These are phyloP conservation scores for Tyrophagus putrescentiae DNA, from an alignment of 1,140 invertebrate species.

Conservation along the genomic window DNA sequence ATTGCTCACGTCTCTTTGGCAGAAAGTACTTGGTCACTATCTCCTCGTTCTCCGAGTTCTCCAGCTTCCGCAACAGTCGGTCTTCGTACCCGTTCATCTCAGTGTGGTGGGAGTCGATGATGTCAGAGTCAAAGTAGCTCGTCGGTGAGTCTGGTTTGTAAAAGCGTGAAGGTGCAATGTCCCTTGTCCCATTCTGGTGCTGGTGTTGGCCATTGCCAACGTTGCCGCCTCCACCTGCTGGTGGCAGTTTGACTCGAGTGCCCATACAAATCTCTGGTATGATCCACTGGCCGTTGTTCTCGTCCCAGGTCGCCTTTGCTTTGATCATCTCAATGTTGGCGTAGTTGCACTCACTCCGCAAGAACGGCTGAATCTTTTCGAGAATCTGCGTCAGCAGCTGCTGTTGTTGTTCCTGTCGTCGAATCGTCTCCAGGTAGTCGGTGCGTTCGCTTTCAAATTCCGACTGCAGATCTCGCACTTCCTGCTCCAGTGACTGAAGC, in stretches of 20 bases:
- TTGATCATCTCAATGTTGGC: constrained; percentile 51
- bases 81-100: neutral
- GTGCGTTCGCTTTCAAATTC: constrained; percentile 69
- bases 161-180: constrained; percentile 3
- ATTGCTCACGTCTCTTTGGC: constrained; percentile 45
- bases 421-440: constrained; percentile 60
- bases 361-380: constrained; percentile 51
- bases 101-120: constrained; percentile 2
- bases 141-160: constrained; percentile 5
- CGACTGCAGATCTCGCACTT: constrained; percentile 59
- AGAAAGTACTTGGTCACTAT: constrained; percentile 55
- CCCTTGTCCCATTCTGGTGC: neutral
- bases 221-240: constrained; percentile 33
- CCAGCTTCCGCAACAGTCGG: constrained; percentile 40
- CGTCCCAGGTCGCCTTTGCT: constrained; percentile 55
- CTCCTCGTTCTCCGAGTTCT: constrained; percentile 44
- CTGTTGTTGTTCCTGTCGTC: constrained; percentile 54
- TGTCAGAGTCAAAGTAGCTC: neutral
- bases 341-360: constrained; percentile 60
- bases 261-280: constrained; percentile 52
- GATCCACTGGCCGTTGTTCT: constrained; percentile 54
- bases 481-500: constrained; percentile 48
- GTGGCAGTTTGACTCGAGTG: constrained; percentile 49
- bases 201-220: neutral
- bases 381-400: constrained; percentile 53